Evolutionary conservation across 2,888 invertebrate species (phyloP), one percentile per base, ranked within the genome.

Genomic region (Ochlodes sylvanus): DNA sequence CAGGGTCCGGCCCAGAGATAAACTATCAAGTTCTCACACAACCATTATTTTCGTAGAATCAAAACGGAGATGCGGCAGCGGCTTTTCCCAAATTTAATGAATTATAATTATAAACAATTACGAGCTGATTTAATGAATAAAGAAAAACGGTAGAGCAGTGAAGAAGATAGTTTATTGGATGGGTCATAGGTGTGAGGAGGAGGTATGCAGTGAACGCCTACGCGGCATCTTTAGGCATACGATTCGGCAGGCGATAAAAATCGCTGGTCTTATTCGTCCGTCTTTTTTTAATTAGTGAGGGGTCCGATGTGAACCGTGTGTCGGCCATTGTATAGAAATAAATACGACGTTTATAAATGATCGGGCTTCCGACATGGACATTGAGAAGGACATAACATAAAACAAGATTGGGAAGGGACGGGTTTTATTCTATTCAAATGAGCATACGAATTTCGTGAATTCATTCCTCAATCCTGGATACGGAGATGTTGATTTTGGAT

Each of bases 201-300:
- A 90, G 76, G 82, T 75, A 75, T 73, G 69, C 81, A 81, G 85
- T 86, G 78, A 87, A 91, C 93, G 92, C 92, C 92, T 92, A 85
- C 92, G 83, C 77, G 72, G 81, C 84, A 87, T 86, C 89, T 87
- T 88, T 84, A 85, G 85, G 82, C 87, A 84, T 85, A 87, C 83
- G 90, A 92, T 92, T 92, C 90, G 91, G 90, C 86, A 84, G 84
- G 87, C 84, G 93, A 93, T 93, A 90, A 91, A 91, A 92, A 92
- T 92, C 92, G 88, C 86, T 84, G 88, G 91, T 90, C 87, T 92
- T 89, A 93, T 93, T 93, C 93, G 93, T 93, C 90, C 85, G 90
- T 77, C 79, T 88, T 91, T 87, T 91, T 92, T 92, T 93, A 92
- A 92, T 92, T 93, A 91, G 87, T 86, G 84, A 90, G 90, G 90